Evolutionary conservation across 2,888 invertebrate species (phyloP).

Genomic region (Mactromeris polynyma): DNA sequence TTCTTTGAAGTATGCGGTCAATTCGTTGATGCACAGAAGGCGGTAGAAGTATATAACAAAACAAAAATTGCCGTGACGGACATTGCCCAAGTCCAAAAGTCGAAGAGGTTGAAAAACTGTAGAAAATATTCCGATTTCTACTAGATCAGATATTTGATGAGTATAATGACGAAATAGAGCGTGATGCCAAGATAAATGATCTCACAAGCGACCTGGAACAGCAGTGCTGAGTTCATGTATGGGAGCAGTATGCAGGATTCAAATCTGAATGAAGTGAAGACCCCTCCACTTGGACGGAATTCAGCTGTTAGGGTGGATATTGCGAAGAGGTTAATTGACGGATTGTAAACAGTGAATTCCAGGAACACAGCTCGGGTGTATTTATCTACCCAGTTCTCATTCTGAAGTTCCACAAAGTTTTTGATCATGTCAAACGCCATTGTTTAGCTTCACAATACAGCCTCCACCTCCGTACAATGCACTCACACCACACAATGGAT

Average conservation of each 20-base stretch:
- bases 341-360: conserved; percentile 89
- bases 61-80: conserved; percentile 84
- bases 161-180: conserved; percentile 86
- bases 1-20: conserved; percentile 87
- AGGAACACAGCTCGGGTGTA: conserved; percentile 88
- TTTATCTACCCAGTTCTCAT: conserved; percentile 88
- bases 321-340: conserved; percentile 85
- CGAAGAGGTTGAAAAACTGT: conserved; percentile 84
- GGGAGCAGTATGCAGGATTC: conserved; percentile 86
- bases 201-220: conserved; percentile 85
- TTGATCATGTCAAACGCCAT: conserved; percentile 78
- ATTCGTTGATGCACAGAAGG: conserved; percentile 81
- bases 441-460: conserved; percentile 87
- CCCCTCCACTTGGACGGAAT: conserved; percentile 84
- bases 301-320: conserved; percentile 85
- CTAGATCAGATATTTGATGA: conserved; percentile 81
- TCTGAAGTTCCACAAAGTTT: conserved; percentile 84
- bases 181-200: conserved; percentile 83
- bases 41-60: conserved; percentile 86
- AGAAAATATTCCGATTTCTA: conserved; percentile 84
- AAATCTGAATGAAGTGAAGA: conserved; percentile 84
- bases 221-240: conserved; percentile 81
- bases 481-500: conserved; percentile 87
- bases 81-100: conserved; percentile 83
- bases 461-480: conserved; percentile 88